Percentiles rank a stretch among this genome's conserved stretches.
Evolutionary conservation across 2,113 vertebrate genomes (phyloP).

Genomic region (Saguinus midas): DNA sequence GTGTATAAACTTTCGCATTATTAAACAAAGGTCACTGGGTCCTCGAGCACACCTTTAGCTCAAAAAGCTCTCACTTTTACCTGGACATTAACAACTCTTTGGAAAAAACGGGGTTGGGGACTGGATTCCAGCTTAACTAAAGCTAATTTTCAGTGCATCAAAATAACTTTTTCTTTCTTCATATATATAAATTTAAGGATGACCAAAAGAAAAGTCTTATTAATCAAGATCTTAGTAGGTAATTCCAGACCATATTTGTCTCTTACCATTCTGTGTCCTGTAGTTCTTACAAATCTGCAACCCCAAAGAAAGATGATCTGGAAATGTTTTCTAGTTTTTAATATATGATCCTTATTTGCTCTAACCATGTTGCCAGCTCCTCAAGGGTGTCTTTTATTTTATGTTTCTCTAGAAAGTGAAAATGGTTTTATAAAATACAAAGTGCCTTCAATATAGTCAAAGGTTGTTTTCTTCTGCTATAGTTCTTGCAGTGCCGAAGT

Average conservation of each 20-base stretch:
- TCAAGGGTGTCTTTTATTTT: conserved; percentile 35
- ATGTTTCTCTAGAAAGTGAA: conserved; percentile 50
- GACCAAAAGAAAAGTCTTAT: no score
- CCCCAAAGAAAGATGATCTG: background rate
- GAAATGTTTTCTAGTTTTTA: conserved; percentile 37
- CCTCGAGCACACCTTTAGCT: background rate
- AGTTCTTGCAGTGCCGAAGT: background rate
- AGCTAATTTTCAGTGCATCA: conserved; percentile 17
- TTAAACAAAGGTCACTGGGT: background rate
- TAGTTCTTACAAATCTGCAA: background rate
- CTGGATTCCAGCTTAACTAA: background rate
- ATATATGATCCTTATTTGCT: conserved; percentile 54
- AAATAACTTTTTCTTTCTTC: no score
- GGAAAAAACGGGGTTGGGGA: background rate
- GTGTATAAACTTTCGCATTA: background rate
- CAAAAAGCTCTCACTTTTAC: background rate
- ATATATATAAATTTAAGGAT: no score
- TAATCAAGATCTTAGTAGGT: background rate
- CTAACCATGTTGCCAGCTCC: conserved; percentile 32
- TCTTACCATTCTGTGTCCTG: background rate
- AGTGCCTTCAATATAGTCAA: background rate
- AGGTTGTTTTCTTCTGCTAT: background rate
- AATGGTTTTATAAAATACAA: conserved; percentile 37
- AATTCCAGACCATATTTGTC: background rate
- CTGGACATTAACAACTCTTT: background rate